Evolutionary conservation across 92 coral and sea anemone genomes (phyloP).

Genomic region (Bergia sp.): DNA sequence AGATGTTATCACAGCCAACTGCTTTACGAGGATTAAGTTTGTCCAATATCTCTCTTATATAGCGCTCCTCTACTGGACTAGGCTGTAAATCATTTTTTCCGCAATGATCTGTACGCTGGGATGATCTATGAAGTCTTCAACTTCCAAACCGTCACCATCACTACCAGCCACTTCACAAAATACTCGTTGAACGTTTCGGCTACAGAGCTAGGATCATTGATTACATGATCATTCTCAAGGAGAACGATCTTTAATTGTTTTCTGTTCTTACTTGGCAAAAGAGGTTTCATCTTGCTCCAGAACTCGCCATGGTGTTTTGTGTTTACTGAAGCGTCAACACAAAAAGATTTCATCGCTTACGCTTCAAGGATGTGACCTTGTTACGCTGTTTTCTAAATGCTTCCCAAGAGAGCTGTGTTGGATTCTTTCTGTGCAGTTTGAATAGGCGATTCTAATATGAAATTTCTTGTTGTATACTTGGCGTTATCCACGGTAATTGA

Average conservation of each 20-base stretch:
- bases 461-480: no score
- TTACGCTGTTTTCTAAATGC: constrained; percentile 48
- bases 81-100: neutral
- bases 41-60: constrained; percentile 21
- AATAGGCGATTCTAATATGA: no score
- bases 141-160: constrained; percentile 16
- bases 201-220: constrained; percentile 31
- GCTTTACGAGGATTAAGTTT: constrained; percentile 48
- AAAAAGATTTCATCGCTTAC: constrained; percentile 43
- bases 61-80: neutral
- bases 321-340: constrained; percentile 37
- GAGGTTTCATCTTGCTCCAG: constrained; percentile 58
- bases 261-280: neutral
- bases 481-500: no score
- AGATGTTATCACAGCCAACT: constrained; percentile 47
- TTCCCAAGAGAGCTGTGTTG: neutral
- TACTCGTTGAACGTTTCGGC: constrained; percentile 47
- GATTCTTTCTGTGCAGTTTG: no score
- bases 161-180: constrained; percentile 53
- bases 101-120: constrained; percentile 43
- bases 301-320: constrained; percentile 69
- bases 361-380: constrained; percentile 53
- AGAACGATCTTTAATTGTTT: neutral
- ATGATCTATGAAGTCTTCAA: constrained; percentile 54
- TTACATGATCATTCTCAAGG: neutral